phyloP scores from a whole-genome alignment of 2,888 invertebrate genomes.

The Drosophila fungiperda region DNA sequence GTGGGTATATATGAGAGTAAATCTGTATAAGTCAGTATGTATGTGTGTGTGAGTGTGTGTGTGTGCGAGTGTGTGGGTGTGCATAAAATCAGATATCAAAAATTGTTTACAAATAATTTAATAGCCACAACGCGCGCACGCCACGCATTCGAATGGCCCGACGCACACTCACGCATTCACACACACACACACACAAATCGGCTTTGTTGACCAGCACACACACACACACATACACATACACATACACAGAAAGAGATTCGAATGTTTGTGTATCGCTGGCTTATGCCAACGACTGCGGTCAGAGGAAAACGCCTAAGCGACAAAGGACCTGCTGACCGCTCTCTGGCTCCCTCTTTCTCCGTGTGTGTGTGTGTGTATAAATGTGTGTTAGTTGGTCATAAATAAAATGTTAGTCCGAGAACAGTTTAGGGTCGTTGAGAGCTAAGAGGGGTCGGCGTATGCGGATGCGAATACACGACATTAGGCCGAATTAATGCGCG shows the following conservation, averaged over 20 bases:
- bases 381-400: slow-evolving; percentile 56
- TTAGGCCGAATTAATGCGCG: slow-evolving; percentile 80
- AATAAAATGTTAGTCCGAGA: slow-evolving; percentile 77
- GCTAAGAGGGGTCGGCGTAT: background rate
- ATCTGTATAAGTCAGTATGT: slow-evolving; percentile 1
- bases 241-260: slow-evolving; percentile 8
- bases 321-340: slow-evolving; percentile 45
- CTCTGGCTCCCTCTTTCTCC: background rate
- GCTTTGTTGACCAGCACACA: slow-evolving; percentile 60
- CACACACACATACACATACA: slow-evolving; percentile 35
- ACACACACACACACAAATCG: slow-evolving; percentile 46
- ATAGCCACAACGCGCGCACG: slow-evolving; percentile 73
- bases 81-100: slow-evolving; percentile 78
- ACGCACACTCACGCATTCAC: slow-evolving; percentile 19
- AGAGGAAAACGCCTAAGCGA: slow-evolving; percentile 55
- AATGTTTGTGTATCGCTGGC: slow-evolving; percentile 55
- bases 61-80: slow-evolving; percentile 41
- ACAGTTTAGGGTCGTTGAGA: slow-evolving; percentile 47
- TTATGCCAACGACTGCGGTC: slow-evolving; percentile 62
- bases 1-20: slow-evolving; percentile 30
- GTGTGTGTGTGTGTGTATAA: slow-evolving; percentile 25
- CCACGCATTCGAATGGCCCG: slow-evolving; percentile 62
- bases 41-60: slow-evolving; percentile 23
- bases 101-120: slow-evolving; percentile 80
- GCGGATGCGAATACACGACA: slow-evolving; percentile 78